A percentile compares a stretch with the other conserved stretches of the same genome.
phyloP scores from a whole-genome alignment of 2,113 vertebrate species.

The Trochalopteron elliotii region DNA sequence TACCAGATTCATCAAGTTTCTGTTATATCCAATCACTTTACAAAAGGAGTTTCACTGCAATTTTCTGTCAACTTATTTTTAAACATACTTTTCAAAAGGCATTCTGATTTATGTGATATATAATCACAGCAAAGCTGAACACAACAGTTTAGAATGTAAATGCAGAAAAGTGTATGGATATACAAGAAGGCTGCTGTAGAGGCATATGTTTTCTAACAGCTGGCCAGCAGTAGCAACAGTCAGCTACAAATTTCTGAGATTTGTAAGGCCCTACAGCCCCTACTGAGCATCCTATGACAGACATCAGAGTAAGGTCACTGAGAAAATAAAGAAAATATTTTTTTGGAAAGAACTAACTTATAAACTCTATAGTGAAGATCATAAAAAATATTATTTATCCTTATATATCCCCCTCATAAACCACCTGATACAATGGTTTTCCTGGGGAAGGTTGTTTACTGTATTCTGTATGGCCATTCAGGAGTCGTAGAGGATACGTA shows the following conservation, averaged over 20 bases:
- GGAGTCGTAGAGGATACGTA: not conserved
- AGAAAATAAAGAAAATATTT: not conserved
- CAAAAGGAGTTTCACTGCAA: not conserved
- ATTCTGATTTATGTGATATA: not conserved
- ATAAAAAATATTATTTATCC: not conserved
- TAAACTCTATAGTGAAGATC: not conserved
- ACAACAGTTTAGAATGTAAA: not conserved
- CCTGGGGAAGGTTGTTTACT: not conserved
- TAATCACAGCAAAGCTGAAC: not conserved
- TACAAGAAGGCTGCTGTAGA: not conserved
- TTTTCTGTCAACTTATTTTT: constrained; percentile 14
- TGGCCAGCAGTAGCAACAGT: not conserved
- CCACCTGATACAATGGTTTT: not conserved
- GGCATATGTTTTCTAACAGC: not conserved
- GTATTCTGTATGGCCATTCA: not conserved
- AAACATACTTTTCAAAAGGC: not conserved
- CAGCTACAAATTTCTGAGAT: not conserved
- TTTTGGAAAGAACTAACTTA: not conserved
- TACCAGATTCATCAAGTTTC: not conserved
- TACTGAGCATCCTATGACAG: not conserved
- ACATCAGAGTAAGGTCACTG: not conserved
- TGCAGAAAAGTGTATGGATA: not conserved
- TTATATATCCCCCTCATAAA: not conserved
- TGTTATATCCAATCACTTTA: not conserved
- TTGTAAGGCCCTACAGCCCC: not conserved